A percentile compares a stretch with the other conserved stretches of the same genome.
Conservation (phyloP, 2,797 vertebrate species). For the Trachops cirrhosus region DNA sequence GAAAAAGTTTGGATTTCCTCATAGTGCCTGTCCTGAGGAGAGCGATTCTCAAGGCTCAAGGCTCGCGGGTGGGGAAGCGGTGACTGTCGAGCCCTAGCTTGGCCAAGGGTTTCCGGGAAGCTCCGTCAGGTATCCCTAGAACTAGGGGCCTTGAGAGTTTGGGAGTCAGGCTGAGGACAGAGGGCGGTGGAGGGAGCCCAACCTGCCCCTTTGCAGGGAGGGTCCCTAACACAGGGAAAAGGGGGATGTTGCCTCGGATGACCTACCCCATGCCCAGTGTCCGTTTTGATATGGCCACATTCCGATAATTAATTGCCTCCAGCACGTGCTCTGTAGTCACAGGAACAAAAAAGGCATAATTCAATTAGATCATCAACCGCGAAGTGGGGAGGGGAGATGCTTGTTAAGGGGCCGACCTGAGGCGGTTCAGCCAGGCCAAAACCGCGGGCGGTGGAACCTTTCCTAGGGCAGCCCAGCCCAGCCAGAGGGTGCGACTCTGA, state of each 20-base stretch:
- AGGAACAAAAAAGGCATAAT: conserved; percentile 80
- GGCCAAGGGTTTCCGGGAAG: conserved; percentile 19
- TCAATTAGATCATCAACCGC: conserved; percentile 85
- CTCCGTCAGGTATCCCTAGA: conserved; percentile 24
- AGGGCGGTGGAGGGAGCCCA: conserved; percentile 78
- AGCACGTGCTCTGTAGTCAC: conserved; percentile 81
- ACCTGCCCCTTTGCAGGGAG: conserved; percentile 74
- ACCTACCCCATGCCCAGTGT: conserved; percentile 68
- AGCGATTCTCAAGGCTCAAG: neutral
- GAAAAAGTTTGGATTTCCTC: conserved; percentile 52
- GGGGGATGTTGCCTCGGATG: conserved; percentile 55
- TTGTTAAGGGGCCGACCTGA: conserved; percentile 74
- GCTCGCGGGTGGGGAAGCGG: neutral
- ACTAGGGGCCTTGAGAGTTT: neutral
- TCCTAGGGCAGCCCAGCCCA: conserved; percentile 58
- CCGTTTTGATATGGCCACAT: conserved; percentile 78
- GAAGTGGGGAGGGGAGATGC: conserved; percentile 69
- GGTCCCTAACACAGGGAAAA: conserved; percentile 58
- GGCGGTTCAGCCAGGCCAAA: conserved; percentile 79
- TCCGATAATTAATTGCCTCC: conserved; percentile 85
- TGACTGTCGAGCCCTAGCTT: neutral
- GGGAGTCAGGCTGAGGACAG: neutral
- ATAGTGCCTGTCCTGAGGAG: neutral
- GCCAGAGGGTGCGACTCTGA: neutral
- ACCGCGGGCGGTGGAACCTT: conserved; percentile 77